Evolutionary conservation across 2,113 vertebrate genomes (phyloP), one percentile per base, ranked within the genome.

Genomic region (Cyphomyrus plagiostoma): DNA sequence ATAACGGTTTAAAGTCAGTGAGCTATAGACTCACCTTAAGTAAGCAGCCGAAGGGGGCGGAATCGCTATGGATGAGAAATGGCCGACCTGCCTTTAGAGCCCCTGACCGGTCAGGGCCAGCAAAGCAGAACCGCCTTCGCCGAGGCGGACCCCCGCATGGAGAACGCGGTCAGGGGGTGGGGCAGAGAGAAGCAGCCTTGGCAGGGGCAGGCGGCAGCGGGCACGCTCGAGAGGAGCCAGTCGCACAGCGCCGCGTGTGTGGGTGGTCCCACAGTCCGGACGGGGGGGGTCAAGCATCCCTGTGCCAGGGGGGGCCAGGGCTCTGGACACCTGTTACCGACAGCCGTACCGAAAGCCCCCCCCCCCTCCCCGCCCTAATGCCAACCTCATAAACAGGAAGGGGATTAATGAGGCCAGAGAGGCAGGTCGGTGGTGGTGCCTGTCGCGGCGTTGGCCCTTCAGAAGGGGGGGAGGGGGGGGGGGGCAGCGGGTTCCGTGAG

Each of bases 301-400:
- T n/a, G 52, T 42, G 89, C 89, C 89, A 66, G 52, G 21, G 39
- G 21, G 35, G 56, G 74, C 48, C 89, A 30, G 70, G 35, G 70
- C 26, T 90, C 48, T 86, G 46, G 89, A 62, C 89, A 88, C 89
- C 86, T 90, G 89, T 88, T 88, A 83, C 66, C 35, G 30, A 88
- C 89, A 90, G 86, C 89, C 86, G 89, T 89, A 70, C 7, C 21
- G 8, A 84, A 46, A 92, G n/a, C 83, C 48, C 70, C 30, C 45
- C 66, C 49, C 49, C 45, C 46, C 11, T 23, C 23, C 26, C 88
- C 13, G 46, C 85, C 90, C 21, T 23, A 6, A 39, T 23, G 19
- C 82, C 19, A 53, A 84, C 46, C 80, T 21, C 66, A 91, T 91
- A 91, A 92, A 93, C 92, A 93, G 93, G 92, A 92, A 93, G 9